A percentile compares a stretch with the other conserved stretches of the same genome.
These are phyloP conservation scores for Ardeotis arabs DNA, from an alignment of 2,113 vertebrate species.

Conservation along the genomic window DNA sequence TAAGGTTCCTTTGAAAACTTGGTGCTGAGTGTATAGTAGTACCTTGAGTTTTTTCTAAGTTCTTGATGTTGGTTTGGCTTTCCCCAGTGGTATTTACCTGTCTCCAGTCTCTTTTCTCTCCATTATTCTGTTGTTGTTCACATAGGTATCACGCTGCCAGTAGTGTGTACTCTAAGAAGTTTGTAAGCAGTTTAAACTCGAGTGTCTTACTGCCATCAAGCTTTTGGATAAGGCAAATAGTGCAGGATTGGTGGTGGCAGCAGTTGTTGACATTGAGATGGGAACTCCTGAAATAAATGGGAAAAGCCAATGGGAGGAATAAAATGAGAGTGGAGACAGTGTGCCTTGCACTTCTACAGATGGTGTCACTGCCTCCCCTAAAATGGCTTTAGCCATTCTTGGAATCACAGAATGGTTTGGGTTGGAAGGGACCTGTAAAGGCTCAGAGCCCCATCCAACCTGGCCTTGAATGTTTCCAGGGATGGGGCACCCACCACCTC, in stretches of 20 bases:
- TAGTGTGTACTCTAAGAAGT: not conserved
- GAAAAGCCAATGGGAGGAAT: not conserved
- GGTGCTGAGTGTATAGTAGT: fast-evolving
- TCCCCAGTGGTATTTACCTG: not conserved
- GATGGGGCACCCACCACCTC: too few species aligned
- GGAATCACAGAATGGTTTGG: too few species aligned
- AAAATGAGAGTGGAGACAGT: not conserved
- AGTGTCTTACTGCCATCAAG: not conserved
- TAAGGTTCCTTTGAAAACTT: not conserved
- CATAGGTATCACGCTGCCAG: not conserved
- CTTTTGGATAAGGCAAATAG: not conserved
- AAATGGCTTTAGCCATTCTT: not conserved
- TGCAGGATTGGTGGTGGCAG: not conserved
- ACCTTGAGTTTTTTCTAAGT: not conserved
- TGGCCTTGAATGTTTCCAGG: too few species aligned
- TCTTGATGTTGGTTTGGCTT: not conserved
- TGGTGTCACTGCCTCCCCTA: not conserved
- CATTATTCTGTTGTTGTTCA: not conserved
- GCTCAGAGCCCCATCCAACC: too few species aligned
- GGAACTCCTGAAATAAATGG: not conserved
- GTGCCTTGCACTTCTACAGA: not conserved
- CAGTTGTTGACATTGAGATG: not conserved
- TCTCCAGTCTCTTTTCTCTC: not conserved
- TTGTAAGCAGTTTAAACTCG: not conserved
- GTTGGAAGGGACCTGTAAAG: too few species aligned